Evolutionary conservation across 2,113 vertebrate species (phyloP), one percentile per base, ranked within the genome.

Genomic region (Clinocottus analis): DNA sequence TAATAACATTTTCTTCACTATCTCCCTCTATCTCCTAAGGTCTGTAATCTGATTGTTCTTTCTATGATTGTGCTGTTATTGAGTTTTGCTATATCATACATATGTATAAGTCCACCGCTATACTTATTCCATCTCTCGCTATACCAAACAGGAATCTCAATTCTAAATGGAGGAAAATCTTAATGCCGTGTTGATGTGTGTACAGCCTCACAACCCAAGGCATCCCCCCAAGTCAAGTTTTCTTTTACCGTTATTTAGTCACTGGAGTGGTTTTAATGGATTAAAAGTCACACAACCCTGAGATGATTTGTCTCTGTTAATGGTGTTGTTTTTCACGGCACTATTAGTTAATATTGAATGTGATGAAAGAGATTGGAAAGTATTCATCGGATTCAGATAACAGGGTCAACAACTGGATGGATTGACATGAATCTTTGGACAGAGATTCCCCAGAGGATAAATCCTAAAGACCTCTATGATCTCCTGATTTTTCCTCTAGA

Each of bases 1-100:
- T 95, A 95, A 95, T 95, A 92, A 82, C 89, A 93, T 95, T 95
- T 94, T 88, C 91, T 82, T 86, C 87, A 81, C 90, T 85, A 86
- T 86, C 89, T 85, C 79, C 85, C 83, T 90, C 84, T 93, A 79
- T 92, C 87, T 93, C 83, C 85, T 70, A 65, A 87, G 81, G 77
- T 63, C 83, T 76, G 75, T 94, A 95, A 95, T 94, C 90, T 89
- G 80, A 94, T 95, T 94, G 90, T 91, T 91, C 85, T 81, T 82
- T 77, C 83, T 88, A 77, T 86, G 92, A 91, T 91, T 90, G 83
- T 84, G 79, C 88, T 87, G 70, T 92, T 94, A 95, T 95, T 94
- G 93, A 91, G 93, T 94, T 31, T 31, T 95, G 90, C 81, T 41
- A 47, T 77, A 91, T 93, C 91, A 93, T 94, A 95, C 93, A 93